Percentiles rank a stretch among this genome's conserved stretches.
These are phyloP conservation scores for Eupithecia insigniata DNA, from an alignment of 2,888 invertebrate genomes.

Conservation along the genomic window DNA sequence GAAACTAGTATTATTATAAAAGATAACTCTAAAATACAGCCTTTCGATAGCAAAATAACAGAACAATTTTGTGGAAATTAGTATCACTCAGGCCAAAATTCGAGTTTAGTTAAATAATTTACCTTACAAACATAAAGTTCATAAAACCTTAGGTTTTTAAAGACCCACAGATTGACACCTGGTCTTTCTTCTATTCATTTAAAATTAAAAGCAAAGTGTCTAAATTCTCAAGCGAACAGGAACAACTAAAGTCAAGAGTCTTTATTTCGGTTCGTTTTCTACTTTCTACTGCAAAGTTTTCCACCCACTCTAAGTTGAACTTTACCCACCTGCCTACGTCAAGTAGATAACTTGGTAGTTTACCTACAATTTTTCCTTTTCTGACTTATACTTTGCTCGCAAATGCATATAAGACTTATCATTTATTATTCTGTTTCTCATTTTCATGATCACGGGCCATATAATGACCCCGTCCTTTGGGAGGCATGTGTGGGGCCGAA, in stretches of 20 bases:
- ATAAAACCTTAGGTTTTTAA: not conserved
- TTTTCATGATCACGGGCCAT: too few relatives aligned
- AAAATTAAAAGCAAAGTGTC: conserved; percentile 14
- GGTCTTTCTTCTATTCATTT: conserved; percentile 1
- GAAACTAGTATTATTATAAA: too few relatives aligned
- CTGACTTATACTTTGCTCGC: not conserved
- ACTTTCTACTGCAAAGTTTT: not conserved
- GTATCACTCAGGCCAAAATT: not conserved
- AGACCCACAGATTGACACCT: not conserved
- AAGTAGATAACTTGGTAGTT: not conserved
- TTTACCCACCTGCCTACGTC: not conserved
- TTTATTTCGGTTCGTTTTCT: not conserved
- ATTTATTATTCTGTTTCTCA: too few relatives aligned
- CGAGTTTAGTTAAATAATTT: not conserved
- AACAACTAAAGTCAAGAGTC: conserved; percentile 10
- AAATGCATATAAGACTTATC: not conserved
- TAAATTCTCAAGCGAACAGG: conserved; percentile 23
- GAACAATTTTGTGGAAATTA: not conserved
- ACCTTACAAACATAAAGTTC: not conserved
- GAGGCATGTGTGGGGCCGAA: too few relatives aligned
- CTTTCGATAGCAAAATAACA: not conserved
- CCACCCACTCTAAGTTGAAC: not conserved
- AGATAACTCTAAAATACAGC: not conserved
- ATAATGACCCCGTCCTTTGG: too few relatives aligned
- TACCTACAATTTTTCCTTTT: not conserved